Conservation (phyloP, 2,888 invertebrate species). For the Brachyopa scutellaris region DNA sequence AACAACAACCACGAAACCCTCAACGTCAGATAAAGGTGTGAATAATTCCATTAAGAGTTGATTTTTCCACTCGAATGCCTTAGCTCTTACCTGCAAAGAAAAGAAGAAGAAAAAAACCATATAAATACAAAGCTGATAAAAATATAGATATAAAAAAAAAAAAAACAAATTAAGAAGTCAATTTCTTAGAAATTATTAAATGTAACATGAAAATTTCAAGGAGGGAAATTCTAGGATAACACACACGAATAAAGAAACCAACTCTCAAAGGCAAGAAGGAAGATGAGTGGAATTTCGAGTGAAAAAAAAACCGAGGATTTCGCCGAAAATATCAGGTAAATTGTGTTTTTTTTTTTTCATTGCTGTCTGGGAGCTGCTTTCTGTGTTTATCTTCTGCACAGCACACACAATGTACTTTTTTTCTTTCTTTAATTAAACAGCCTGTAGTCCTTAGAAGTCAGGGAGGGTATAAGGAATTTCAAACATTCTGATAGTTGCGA, state of each 20-base stretch:
- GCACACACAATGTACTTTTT: neutral
- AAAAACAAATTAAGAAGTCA: slow-evolving; percentile 14
- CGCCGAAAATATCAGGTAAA: slow-evolving; percentile 35
- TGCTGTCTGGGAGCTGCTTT: neutral
- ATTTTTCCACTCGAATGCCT: slow-evolving; percentile 22
- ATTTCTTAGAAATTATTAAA: slow-evolving; percentile 47
- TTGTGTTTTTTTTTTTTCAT: neutral
- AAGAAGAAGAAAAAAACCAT: slow-evolving; percentile 5
- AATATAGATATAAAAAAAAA: neutral
- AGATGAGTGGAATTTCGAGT: neutral
- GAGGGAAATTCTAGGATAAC: slow-evolving; percentile 6
- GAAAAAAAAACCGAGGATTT: neutral
- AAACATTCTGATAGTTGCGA: slow-evolving; percentile 31
- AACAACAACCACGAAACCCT: no score
- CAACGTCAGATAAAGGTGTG: slow-evolving; percentile 22
- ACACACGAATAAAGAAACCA: neutral
- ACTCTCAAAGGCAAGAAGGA: neutral
- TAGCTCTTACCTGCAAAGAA: slow-evolving; percentile 39
- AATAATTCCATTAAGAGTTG: slow-evolving; percentile 33
- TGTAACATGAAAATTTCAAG: slow-evolving; percentile 37
- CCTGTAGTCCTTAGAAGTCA: neutral
- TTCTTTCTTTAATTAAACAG: neutral
- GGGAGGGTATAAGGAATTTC: slow-evolving; percentile 2
- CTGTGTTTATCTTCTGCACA: neutral
- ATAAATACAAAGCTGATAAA: slow-evolving; percentile 5